Base-by-base conservation (phyloP, 2,797 vertebrate genomes). In the Rallus crepitans region DNA sequence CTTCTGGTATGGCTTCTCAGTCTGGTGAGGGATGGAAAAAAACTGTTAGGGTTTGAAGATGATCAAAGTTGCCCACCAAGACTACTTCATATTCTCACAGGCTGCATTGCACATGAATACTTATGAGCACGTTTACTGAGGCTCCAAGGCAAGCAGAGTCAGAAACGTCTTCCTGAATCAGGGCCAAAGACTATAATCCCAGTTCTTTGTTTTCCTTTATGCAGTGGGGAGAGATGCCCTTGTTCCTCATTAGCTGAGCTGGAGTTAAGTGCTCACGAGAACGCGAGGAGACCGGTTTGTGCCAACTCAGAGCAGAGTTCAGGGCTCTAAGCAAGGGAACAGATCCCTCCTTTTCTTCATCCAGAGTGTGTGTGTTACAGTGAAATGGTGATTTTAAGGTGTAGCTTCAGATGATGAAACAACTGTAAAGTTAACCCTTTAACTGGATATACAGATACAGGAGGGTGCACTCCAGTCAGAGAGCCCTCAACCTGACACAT, bases 291-390 rank as follows among this genome's bases (percentile, higher is more conserved):
- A 11, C 20, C 14, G 27, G 27, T 30, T 30, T 30, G 27, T 0
- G 3, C 47, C 33, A 60, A 61, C 47, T 60, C 69, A 15, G 21
- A 52, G 15, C 28, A 33, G 55, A 23, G 31, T 8, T 7, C 1
- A 18, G 37, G 37, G 33, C 27, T 16, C 53, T 17, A 14, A 23
- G 35, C 65, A 42, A 55, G 0, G 1, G 18, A n/a, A 18, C 28
- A 85, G 27, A 27, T 40, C 31, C 3, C 12, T 12, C 53, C 3
- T 1, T 18, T 65, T 42, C 57, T 15, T 16, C 10, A 64, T 15
- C 45, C 18, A 7, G 33, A 2, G 0, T 27, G 5, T 2, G 0
- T 25, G 4, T 3, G 20, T n/a, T 37, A 33, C 47, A 60, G 55
- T 3, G 40, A n/a, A 73, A 61, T 0, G 3, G 13, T 24, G 7